Base-by-base conservation (phyloP, 2,888 invertebrate genomes). In the Lamproptera curius region DNA sequence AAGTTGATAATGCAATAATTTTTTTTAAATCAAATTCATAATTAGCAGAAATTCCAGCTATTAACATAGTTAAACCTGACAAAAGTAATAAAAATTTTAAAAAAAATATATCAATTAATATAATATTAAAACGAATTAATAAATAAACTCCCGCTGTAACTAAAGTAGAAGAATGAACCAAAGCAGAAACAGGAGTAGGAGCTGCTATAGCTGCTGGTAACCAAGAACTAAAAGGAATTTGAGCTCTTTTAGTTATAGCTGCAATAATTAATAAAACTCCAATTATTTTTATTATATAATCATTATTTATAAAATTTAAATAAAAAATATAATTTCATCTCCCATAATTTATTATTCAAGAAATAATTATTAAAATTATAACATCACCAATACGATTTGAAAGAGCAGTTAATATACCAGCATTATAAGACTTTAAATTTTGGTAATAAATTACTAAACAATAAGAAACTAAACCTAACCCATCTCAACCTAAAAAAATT, bases 81-180 rank as follows among this genome's bases (percentile, higher is more conserved):
- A 91, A 72, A 69, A 90, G 79, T 61, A 91, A 72, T 73, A 92
- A 82, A 62, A 89, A 64, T 55, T 50, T 81, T 69, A 68, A n/a
- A n/a, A n/a, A n/a, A n/a, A n/a, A n/a, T n/a, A n/a, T n/a, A n/a
- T n/a, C n/a, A n/a, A n/a, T n/a, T n/a, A n/a, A n/a, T n/a, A n/a
- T n/a, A n/a, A n/a, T n/a, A n/a, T n/a, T n/a, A n/a, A n/a, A n/a
- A n/a, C 92, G 93, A 90, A 93, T 91, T 75, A 94, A 76, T 76
- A 94, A 88, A 90, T 92, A 93, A 65, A 93, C 88, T 0, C 93
- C 94, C 0, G 93, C 93, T 9, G 94, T 94, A 0, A 94, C 94
- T 70, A 94, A 89, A 54, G 94, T 94, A 2, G 93, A 94, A 54
- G 94, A 94, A 89, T 94, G 93, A 55, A 61, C 57, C 45, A 58